Evolutionary conservation across 2,113 vertebrate genomes (phyloP).

Genomic region (Azemiops feae): DNA sequence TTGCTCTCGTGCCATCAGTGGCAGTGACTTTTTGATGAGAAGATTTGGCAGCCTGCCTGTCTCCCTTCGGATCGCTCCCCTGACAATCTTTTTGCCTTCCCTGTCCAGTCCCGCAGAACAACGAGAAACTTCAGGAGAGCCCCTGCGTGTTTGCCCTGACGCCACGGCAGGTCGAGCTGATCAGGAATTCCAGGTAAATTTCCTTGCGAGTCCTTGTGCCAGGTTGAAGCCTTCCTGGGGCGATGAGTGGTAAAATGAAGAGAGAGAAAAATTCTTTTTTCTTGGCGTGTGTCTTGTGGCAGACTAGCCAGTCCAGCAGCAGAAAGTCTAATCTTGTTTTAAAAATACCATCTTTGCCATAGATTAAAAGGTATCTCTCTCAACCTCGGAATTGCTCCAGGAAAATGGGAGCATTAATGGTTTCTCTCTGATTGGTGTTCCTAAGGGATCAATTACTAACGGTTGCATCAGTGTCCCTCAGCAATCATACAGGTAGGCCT

Average conservation of each 20-base stretch:
- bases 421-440: neutral
- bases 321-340: neutral
- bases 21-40: neutral
- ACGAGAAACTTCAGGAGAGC: slow-evolving; percentile 95
- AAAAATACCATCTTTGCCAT: neutral
- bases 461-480: neutral
- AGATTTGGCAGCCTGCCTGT: neutral
- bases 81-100: neutral
- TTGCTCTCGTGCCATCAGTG: neutral
- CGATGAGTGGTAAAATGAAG: neutral
- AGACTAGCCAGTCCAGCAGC: neutral
- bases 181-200: slow-evolving; percentile 89
- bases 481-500: neutral
- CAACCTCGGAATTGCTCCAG: neutral
- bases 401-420: neutral
- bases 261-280: neutral
- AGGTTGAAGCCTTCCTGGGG: neutral
- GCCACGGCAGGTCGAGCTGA: slow-evolving; percentile 89
- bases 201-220: rapidly evolving
- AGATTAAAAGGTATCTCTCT: too few relatives aligned
- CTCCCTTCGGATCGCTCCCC: neutral
- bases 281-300: too few relatives aligned
- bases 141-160: slow-evolving; percentile 93
- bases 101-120: slow-evolving; percentile 88
- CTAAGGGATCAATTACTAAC: neutral